These are phyloP conservation scores for Mesoligia furuncula DNA, from an alignment of 2,888 invertebrate species.

Conservation along the genomic window DNA sequence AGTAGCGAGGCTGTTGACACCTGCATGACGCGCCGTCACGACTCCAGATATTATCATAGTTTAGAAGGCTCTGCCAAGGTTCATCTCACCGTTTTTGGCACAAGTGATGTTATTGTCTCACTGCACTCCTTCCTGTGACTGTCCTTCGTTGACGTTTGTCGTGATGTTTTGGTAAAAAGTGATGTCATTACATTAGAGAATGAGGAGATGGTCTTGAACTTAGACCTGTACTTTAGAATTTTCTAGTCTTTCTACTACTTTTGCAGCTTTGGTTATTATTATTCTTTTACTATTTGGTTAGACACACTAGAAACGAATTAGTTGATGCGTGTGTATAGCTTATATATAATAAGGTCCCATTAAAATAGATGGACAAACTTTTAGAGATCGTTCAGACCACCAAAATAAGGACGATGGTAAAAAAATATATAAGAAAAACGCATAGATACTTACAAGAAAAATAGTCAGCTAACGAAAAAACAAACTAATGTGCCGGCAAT, in stretches of 20 bases:
- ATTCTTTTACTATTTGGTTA: background rate
- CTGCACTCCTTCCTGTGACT: conserved; percentile 3
- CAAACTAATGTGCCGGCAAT: too few relatives aligned
- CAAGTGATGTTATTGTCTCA: conserved; percentile 2
- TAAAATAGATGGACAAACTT: too few relatives aligned
- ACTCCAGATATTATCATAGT: conserved; percentile 42
- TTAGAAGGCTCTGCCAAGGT: conserved; percentile 47
- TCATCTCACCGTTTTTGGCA: conserved; percentile 44
- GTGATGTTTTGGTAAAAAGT: conserved; percentile 7
- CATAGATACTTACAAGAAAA: too few relatives aligned
- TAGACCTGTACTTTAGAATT: background rate
- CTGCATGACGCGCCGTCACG: conserved; percentile 34
- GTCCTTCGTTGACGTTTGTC: conserved; percentile 14
- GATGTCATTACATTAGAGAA: conserved; percentile 30
- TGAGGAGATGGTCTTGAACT: conserved; percentile 32
- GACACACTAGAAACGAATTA: background rate
- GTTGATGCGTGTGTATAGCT: background rate
- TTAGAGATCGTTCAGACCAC: too few relatives aligned
- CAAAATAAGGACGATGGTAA: too few relatives aligned
- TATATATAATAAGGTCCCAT: too few relatives aligned
- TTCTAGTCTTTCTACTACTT: background rate
- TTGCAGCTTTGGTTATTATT: background rate
- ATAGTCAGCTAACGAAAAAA: too few relatives aligned
- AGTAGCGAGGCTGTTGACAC: conserved; percentile 52
- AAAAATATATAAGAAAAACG: too few relatives aligned